Evolutionary conservation across 2,113 vertebrate species (phyloP).

Genomic region (Alaudala cheleensis): DNA sequence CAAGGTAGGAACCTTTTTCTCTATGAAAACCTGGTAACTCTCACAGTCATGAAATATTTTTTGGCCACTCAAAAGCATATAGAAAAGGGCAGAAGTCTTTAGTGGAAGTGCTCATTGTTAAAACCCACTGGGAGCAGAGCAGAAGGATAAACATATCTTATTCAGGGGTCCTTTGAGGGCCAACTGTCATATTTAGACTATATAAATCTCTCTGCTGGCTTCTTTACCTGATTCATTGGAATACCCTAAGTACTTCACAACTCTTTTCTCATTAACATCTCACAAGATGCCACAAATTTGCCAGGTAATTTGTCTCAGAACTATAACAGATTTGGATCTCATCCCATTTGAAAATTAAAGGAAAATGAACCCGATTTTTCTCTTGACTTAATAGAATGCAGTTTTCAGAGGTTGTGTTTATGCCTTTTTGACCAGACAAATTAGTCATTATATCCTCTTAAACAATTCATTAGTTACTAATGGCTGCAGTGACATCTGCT

Average conservation of each 20-base stretch:
- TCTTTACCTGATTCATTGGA: slow-evolving; percentile 45
- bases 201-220: slow-evolving; percentile 42
- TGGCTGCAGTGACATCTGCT: slow-evolving; percentile 75
- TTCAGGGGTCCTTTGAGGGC: slow-evolving; percentile 44
- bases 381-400: slow-evolving; percentile 54
- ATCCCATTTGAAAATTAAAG: slow-evolving; percentile 70
- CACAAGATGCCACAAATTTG: slow-evolving; percentile 53
- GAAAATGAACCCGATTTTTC: slow-evolving; percentile 55
- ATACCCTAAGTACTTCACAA: background rate
- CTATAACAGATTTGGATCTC: slow-evolving; percentile 66
- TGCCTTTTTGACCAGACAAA: slow-evolving; percentile 72
- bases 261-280: slow-evolving; percentile 40
- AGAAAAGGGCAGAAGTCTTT: slow-evolving; percentile 30
- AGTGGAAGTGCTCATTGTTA: slow-evolving; percentile 50
- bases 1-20: background rate
- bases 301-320: slow-evolving; percentile 57
- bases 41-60: background rate
- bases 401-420: slow-evolving; percentile 64
- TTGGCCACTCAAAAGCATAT: background rate
- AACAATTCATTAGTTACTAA: slow-evolving; percentile 76
- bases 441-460: slow-evolving; percentile 71
- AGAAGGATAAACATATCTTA: slow-evolving; percentile 50
- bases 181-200: slow-evolving; percentile 49
- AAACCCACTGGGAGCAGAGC: slow-evolving; percentile 36
- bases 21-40: background rate